Evolutionary conservation across 2,113 vertebrate species (phyloP).

Genomic region (Oreochromis spilurus): DNA sequence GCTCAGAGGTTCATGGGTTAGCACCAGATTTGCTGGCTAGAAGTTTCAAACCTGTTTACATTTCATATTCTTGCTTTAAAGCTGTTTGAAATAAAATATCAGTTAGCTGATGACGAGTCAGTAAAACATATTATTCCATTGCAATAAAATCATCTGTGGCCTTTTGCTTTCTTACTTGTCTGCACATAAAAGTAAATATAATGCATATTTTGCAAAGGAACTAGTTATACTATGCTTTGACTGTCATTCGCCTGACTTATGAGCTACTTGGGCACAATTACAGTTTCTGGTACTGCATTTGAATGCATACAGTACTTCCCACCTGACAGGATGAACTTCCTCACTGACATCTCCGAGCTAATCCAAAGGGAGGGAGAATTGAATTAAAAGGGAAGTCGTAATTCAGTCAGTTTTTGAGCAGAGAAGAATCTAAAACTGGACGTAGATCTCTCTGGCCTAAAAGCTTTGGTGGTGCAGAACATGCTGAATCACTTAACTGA

Average conservation of each 20-base stretch:
- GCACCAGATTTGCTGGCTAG: neutral
- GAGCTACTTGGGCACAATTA: neutral
- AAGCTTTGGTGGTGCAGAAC: neutral
- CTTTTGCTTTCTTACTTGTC: neutral
- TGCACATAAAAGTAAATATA: neutral
- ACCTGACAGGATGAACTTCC: conserved; percentile 12
- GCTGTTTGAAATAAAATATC: neutral
- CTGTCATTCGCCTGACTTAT: neutral
- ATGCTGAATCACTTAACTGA: neutral
- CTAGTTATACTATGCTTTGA: neutral
- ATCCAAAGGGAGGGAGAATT: neutral
- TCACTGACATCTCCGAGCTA: neutral
- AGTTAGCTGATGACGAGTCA: neutral
- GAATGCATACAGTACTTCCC: neutral
- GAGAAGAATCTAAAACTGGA: neutral
- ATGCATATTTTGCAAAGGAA: neutral
- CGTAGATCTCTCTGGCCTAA: neutral
- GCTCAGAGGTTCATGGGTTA: neutral
- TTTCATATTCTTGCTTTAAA: neutral
- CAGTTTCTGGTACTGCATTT: neutral
- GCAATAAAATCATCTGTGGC: neutral
- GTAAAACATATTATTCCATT: neutral
- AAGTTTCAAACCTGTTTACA: neutral
- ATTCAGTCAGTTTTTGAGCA: neutral
- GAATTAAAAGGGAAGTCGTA: neutral